Conservation (phyloP, 2,888 invertebrate species). For the Coenonympha arcania region DNA sequence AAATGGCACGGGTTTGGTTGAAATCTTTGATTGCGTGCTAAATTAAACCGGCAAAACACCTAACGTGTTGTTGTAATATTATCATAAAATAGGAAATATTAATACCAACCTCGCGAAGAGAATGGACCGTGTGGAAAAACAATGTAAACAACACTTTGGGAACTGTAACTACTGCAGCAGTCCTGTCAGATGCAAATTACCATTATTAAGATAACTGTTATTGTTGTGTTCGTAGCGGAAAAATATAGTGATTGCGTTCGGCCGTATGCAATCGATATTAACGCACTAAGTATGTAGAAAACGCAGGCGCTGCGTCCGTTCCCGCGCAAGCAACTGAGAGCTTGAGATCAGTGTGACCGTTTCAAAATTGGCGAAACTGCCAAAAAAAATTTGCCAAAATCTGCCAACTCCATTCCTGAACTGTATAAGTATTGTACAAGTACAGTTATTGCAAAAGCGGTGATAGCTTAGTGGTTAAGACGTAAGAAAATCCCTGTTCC, state of each 20-base stretch:
- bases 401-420: too few species aligned
- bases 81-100: constrained; percentile 30
- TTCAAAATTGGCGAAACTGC: too few species aligned
- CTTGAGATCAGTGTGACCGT: too few species aligned
- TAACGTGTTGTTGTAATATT: constrained; percentile 28
- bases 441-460: too few species aligned
- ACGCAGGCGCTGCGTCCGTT: constrained; percentile 39
- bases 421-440: too few species aligned
- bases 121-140: constrained; percentile 11
- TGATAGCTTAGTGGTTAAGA: too few species aligned
- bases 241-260: neutral
- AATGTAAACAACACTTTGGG: constrained; percentile 5
- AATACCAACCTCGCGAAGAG: constrained; percentile 36
- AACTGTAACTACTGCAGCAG: constrained; percentile 2
- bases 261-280: neutral
- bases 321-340: constrained; percentile 48
- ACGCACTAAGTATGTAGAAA: constrained; percentile 27
- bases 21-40: constrained; percentile 39
- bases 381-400: too few species aligned
- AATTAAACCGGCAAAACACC: constrained; percentile 27
- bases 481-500: too few species aligned
- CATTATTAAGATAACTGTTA: neutral
- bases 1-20: constrained; percentile 33
- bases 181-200: neutral
- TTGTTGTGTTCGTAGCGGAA: neutral